Percentiles rank a stretch among this genome's conserved stretches.
Evolutionary conservation across 2,797 vertebrate genomes (phyloP).

Genomic region (Australoheros facetus): DNA sequence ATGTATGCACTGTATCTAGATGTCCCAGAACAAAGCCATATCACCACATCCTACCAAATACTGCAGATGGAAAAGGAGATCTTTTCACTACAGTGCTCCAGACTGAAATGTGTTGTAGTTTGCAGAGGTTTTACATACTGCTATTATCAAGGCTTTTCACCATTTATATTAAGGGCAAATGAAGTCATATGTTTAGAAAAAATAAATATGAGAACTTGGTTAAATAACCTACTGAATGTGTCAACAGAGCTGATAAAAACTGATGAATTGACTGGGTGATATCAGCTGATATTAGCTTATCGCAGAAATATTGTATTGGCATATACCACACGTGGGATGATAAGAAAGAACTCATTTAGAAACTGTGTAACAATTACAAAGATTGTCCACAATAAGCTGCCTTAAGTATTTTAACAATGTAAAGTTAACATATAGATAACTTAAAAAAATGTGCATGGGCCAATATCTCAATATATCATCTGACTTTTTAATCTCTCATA

Average conservation of each 20-base stretch:
- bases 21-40: not conserved
- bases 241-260: not conserved
- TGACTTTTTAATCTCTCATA: not conserved
- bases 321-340: not conserved
- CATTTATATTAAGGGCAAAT: not conserved
- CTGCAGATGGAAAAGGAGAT: not conserved
- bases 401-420: not conserved
- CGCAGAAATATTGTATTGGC: not conserved
- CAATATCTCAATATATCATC: not conserved
- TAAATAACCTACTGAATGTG: not conserved
- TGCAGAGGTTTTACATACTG: not conserved
- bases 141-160: not conserved
- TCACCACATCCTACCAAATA: not conserved
- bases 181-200: not conserved
- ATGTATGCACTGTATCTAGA: not conserved
- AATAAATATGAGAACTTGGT: not conserved
- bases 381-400: not conserved
- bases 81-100: rapidly evolving
- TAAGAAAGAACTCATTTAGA: not conserved
- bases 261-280: not conserved
- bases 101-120: not conserved
- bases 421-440: not conserved
- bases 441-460: not conserved
- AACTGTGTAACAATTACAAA: not conserved
- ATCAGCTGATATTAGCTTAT: not conserved